Base-by-base conservation (phyloP, 2,113 vertebrate species). In the Cavia aperea region DNA sequence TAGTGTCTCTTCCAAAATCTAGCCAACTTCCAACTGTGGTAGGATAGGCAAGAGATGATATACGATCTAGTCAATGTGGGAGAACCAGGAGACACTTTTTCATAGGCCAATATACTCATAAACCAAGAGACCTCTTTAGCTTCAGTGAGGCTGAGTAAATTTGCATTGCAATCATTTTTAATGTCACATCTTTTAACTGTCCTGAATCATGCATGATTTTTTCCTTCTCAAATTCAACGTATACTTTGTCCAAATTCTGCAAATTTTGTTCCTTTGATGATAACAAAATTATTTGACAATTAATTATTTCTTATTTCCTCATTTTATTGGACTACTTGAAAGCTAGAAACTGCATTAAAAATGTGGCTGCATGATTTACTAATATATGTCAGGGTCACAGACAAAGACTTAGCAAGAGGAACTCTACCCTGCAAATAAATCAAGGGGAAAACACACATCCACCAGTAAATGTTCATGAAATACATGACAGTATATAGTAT, bases 21-120 rank as follows among this genome's bases (percentile, higher is more conserved):
- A 97, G 93, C 91, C 96, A 98, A 95, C 84, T 94, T 97, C 96
- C 96, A 96, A 92, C 92, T 95, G 90, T 96, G 94, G 66, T 87
- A 95, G 33, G 29, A 93, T 62, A 94, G 81, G 78, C 81, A 95
- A 95, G 62, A 49, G 60, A 87, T 81, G 70, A 51, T 46, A 81
- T 46, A 89, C 31, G 70, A 72, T 58, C 73, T 92, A 65, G 62
- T 88, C 23, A 43, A 26, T 84, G 11, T 39, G 94, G 90, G 51
- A 93, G 54, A 97, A 77, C 26, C 56, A 56, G 94, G 95, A 94
- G 14, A 83, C 9, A 88, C 29, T 82, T 77, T 73, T 51, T 36
- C 58, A 39, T 16, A 66, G 46, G 12, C 15, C 24, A 46, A 91
- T 29, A 91, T 18, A 29, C 43, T 81, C 49, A 82, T 58, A 88